Conservation (phyloP, 2,888 invertebrate species). For the Aethes cnicana region DNA sequence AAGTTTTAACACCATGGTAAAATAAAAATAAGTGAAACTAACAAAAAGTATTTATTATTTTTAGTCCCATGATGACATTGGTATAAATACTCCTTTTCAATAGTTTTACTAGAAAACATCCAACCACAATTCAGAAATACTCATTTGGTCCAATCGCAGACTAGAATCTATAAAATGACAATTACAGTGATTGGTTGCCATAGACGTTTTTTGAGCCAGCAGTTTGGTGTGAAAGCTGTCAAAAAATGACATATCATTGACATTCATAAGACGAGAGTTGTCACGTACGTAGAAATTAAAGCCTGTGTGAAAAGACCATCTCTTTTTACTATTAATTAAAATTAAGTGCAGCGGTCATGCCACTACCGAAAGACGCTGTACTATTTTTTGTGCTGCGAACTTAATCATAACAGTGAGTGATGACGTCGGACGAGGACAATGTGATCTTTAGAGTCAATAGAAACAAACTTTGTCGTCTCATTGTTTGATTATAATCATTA, state of each 20-base stretch:
- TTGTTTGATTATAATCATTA: constrained; percentile 63
- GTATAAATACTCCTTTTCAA: too few relatives aligned
- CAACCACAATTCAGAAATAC: too few relatives aligned
- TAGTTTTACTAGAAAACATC: too few relatives aligned
- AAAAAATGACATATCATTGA: constrained; percentile 36
- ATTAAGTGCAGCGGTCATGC: constrained; percentile 47
- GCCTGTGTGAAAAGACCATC: constrained; percentile 35
- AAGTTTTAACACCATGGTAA: too few relatives aligned
- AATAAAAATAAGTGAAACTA: too few relatives aligned
- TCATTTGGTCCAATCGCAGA: neutral
- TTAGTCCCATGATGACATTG: neutral
- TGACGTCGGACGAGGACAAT: constrained; percentile 72
- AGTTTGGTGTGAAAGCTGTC: constrained; percentile 22
- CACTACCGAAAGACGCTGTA: constrained; percentile 35
- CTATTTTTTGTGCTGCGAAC: constrained; percentile 39
- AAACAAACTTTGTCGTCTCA: constrained; percentile 73
- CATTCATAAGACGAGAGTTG: constrained; percentile 23
- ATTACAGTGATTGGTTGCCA: too few relatives aligned
- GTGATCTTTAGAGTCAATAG: constrained; percentile 72
- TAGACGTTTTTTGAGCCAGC: neutral
- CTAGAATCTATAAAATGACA: too few relatives aligned
- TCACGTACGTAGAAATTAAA: constrained; percentile 33
- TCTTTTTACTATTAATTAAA: constrained; percentile 40
- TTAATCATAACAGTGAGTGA: constrained; percentile 52
- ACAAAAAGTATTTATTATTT: too few relatives aligned